Evolutionary conservation across 2,113 vertebrate genomes (phyloP).

Genomic region (Trogon melanurus): DNA sequence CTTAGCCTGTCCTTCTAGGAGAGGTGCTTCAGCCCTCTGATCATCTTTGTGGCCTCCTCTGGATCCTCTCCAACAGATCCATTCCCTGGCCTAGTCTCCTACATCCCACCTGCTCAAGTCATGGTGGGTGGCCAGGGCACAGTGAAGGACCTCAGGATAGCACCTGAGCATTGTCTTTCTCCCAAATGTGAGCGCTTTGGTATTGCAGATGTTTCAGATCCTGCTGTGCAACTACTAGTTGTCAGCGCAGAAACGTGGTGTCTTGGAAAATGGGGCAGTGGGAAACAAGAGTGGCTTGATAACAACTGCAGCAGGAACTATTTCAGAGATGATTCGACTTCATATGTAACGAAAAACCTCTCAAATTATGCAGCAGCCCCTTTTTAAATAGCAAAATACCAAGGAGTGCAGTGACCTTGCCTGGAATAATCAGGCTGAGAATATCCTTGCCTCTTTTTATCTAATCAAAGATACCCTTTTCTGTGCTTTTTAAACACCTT

Average conservation of each 20-base stretch:
- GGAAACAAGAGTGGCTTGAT: slow-evolving; percentile 5
- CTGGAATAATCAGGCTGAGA: not conserved
- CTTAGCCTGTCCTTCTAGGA: too few relatives aligned
- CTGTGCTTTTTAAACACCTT: not conserved
- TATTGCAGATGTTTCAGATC: slow-evolving; percentile 12
- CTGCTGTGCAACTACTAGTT: slow-evolving; percentile 17
- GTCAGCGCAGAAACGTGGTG: slow-evolving; percentile 6
- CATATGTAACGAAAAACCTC: not conserved
- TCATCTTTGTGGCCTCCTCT: too few relatives aligned
- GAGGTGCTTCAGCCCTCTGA: too few relatives aligned
- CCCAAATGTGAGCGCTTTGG: too few relatives aligned
- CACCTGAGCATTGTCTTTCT: too few relatives aligned
- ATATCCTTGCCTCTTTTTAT: not conserved
- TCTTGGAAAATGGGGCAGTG: slow-evolving; percentile 19
- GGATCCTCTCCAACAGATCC: too few relatives aligned
- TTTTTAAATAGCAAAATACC: not conserved
- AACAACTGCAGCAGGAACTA: too few relatives aligned
- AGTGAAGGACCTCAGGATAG: too few relatives aligned
- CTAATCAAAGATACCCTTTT: not conserved
- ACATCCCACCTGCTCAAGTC: too few relatives aligned
- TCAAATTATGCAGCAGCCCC: not conserved
- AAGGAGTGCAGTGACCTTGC: not conserved
- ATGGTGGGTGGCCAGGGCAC: too few relatives aligned
- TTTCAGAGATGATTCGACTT: not conserved
- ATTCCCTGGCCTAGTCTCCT: too few relatives aligned